These are phyloP conservation scores for Drosophila pullipes DNA, from an alignment of 2,888 invertebrate genomes.

Conservation along the genomic window DNA sequence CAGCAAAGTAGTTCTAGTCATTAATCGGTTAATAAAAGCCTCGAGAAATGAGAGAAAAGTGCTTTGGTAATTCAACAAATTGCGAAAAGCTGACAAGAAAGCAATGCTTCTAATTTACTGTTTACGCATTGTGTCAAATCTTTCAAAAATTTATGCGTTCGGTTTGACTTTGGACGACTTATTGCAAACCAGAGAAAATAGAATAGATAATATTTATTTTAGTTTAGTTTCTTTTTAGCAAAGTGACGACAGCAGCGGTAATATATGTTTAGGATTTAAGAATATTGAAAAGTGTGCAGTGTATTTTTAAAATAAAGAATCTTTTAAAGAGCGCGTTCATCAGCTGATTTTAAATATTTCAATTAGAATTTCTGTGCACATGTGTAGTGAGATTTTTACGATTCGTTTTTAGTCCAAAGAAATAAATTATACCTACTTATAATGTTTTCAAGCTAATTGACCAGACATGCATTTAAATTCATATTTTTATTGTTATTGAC, in stretches of 20 bases:
- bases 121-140: constrained; percentile 30
- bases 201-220: background rate
- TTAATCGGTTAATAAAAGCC: constrained; percentile 66
- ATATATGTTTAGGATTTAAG: constrained; percentile 42
- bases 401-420: background rate
- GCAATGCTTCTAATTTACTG: constrained; percentile 37
- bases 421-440: constrained; percentile 2
- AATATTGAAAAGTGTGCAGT: constrained; percentile 12
- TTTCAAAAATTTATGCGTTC: constrained; percentile 53
- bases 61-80: background rate
- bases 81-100: constrained; percentile 1
- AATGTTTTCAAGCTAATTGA: background rate
- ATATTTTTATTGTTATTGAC: background rate
- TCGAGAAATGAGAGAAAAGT: constrained; percentile 26
- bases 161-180: constrained; percentile 44
- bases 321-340: constrained; percentile 17
- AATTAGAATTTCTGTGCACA: constrained; percentile 12
- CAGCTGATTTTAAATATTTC: constrained; percentile 30
- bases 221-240: constrained; percentile 1
- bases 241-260: constrained; percentile 66
- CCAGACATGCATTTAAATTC: background rate
- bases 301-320: constrained; percentile 24
- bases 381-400: constrained; percentile 22
- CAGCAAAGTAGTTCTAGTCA: constrained; percentile 53
- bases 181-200: constrained; percentile 16